These are phyloP conservation scores for Cephus nigrinus DNA, from an alignment of 2,888 invertebrate genomes.

Conservation along the genomic window DNA sequence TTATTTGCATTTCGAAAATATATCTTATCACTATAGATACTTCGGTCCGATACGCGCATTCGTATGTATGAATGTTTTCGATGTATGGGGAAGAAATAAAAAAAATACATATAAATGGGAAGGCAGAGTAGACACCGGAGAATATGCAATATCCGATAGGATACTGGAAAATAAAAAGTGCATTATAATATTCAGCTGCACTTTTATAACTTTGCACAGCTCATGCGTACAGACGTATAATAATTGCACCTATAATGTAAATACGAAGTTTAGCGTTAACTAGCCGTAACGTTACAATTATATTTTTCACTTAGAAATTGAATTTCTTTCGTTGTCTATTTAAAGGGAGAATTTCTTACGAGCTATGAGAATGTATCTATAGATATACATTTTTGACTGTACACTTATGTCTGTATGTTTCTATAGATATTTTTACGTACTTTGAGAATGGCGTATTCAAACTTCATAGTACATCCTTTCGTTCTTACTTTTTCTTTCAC, in stretches of 20 bases:
- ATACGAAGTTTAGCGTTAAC: no score
- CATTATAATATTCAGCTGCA: neutral
- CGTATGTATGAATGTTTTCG: neutral
- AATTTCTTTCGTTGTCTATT: no score
- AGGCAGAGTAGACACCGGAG: neutral
- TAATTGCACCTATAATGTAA: neutral
- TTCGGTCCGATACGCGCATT: neutral
- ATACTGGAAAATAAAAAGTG: neutral
- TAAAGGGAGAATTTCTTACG: neutral
- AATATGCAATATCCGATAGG: neutral
- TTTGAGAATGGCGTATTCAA: neutral
- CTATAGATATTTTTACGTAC: neutral
- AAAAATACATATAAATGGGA: neutral
- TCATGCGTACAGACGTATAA: neutral
- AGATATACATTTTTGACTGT: neutral
- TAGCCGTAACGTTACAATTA: neutral
- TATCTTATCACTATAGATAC: neutral
- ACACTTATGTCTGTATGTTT: neutral
- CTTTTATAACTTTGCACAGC: neutral
- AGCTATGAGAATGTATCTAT: neutral
- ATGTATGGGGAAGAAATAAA: neutral
- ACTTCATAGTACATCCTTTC: neutral
- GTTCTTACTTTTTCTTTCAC: neutral
- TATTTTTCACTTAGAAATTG: neutral
- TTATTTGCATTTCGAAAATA: neutral